Conservation (phyloP, 2,888 invertebrate genomes). For the Lingula anatina region DNA sequence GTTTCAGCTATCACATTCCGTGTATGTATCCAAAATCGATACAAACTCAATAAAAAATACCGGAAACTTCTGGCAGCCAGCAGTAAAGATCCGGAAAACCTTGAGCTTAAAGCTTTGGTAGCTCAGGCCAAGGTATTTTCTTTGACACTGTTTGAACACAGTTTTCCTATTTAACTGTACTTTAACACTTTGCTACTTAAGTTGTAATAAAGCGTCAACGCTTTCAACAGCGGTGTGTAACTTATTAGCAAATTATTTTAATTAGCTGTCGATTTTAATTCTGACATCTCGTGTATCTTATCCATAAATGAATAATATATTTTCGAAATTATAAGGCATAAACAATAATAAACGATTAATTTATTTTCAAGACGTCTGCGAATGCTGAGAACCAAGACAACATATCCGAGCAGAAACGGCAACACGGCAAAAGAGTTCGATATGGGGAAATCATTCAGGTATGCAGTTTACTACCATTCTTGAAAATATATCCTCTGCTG, state of each 20-base stretch:
- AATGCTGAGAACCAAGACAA: constrained; percentile 51
- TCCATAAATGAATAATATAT: no score
- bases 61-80: constrained; percentile 32
- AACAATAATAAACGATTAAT: no score
- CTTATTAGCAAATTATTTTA: no score
- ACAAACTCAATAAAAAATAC: constrained; percentile 52
- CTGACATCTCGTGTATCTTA: no score
- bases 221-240: no score
- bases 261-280: no score
- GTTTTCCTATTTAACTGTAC: no score
- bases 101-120: constrained; percentile 13
- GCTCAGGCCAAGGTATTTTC: constrained; percentile 28
- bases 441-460: constrained; percentile 54
- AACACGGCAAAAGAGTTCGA: constrained; percentile 50
- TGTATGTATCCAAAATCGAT: constrained; percentile 52
- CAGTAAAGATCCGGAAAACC: constrained; percentile 10
- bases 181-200: no score
- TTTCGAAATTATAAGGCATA: no score
- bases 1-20: constrained; percentile 48
- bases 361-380: constrained; percentile 36
- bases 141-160: no score
- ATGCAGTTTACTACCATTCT: no score
- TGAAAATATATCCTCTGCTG: not conserved
- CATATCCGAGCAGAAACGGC: constrained; percentile 47
- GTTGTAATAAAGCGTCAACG: no score